A percentile compares a stretch with the other conserved stretches of the same genome.
These are phyloP conservation scores for Melikaiella ostensackeni DNA, from an alignment of 2,888 invertebrate species.

Conservation along the genomic window DNA sequence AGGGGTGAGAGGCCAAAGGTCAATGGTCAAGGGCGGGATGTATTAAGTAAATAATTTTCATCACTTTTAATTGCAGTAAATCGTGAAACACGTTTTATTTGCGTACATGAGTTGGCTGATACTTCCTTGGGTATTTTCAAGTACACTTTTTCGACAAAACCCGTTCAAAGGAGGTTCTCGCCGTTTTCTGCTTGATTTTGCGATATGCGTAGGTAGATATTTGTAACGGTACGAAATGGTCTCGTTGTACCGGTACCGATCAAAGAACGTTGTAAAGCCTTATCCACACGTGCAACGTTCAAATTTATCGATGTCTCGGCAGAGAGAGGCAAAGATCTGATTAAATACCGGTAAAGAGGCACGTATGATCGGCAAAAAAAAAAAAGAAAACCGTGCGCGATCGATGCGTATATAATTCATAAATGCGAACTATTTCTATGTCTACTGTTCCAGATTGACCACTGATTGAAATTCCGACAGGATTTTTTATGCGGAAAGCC, in stretches of 20 bases:
- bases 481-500: no score
- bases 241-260: constrained; percentile 33
- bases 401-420: background rate
- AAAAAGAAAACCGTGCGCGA: background rate
- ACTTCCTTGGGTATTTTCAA: background rate
- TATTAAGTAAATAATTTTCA: no score
- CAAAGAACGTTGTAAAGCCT: constrained; percentile 34
- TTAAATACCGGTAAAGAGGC: constrained; percentile 10
- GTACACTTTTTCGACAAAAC: background rate
- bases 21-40: no score
- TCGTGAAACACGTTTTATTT: background rate
- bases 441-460: background rate
- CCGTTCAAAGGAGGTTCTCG: background rate
- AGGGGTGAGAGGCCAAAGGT: no score
- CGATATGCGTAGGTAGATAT: constrained; percentile 34
- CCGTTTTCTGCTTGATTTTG: constrained; percentile 23
- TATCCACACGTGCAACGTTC: constrained; percentile 18
- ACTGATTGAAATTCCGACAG: background rate
- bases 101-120: background rate
- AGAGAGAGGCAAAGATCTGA: constrained; percentile 6
- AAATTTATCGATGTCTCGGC: constrained; percentile 37
- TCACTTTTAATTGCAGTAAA: background rate
- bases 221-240: constrained; percentile 36
- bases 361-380: background rate
- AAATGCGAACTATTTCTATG: background rate